Percentiles rank a stretch among this genome's conserved stretches.
Conservation (phyloP, 2,888 invertebrate species). For the Scaptomyza flava region DNA sequence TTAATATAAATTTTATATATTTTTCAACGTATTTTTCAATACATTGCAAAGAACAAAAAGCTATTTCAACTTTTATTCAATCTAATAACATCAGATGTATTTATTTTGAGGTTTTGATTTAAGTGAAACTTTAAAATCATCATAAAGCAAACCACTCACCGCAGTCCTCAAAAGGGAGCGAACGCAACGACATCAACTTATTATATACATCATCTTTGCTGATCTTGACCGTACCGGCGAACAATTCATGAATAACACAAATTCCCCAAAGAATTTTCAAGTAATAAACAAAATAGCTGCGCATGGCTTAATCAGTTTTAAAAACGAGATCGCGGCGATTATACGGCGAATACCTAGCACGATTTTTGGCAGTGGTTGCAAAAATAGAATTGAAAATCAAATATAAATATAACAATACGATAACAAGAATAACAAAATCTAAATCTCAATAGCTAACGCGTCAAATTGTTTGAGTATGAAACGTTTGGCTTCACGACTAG, state of each 20-base stretch:
- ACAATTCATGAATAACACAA: conserved; percentile 36
- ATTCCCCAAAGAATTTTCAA: conserved; percentile 61
- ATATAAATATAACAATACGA: conserved; percentile 7
- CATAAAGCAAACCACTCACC: conserved; percentile 61
- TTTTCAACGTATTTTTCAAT: too few relatives aligned
- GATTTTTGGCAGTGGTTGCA: conserved; percentile 22
- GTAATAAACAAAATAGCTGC: conserved; percentile 58
- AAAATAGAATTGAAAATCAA: neutral
- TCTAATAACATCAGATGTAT: too few relatives aligned
- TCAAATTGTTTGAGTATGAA: conserved; percentile 27
- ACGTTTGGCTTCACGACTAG: conserved; percentile 51
- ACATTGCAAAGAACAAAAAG: too few relatives aligned
- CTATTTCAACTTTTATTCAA: too few relatives aligned
- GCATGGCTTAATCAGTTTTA: conserved; percentile 59
- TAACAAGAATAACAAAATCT: conserved; percentile 49
- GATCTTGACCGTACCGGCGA: conserved; percentile 20
- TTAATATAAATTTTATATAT: too few relatives aligned
- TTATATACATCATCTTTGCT: conserved; percentile 42
- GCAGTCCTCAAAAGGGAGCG: conserved; percentile 80
- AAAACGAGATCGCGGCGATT: conserved; percentile 46
- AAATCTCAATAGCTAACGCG: conserved; percentile 15
- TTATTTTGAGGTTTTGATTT: too few relatives aligned
- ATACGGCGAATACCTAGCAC: conserved; percentile 49
- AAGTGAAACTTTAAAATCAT: neutral
- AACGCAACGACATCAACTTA: conserved; percentile 50